Evolutionary conservation across 1,140 invertebrate species (phyloP).

Genomic region (Steinernema khuongi): DNA sequence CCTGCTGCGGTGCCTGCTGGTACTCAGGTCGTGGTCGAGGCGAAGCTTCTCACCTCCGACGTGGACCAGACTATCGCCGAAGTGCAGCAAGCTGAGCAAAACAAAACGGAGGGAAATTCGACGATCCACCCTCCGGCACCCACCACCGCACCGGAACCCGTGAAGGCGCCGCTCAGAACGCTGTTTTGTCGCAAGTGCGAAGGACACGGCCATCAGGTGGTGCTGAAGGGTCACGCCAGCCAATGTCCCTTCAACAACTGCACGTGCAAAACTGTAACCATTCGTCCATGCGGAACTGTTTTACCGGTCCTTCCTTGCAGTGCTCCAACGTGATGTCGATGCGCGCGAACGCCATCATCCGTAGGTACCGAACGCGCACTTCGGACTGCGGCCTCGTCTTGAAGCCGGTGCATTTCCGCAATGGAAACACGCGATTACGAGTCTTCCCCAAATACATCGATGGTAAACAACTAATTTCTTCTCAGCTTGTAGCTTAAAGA

Average conservation of each 20-base stretch:
- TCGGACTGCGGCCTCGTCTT: slow-evolving; percentile 54
- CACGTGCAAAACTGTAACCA: slow-evolving; percentile 52
- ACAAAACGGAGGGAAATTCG: slow-evolving; percentile 17
- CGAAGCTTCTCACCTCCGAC: slow-evolving; percentile 56
- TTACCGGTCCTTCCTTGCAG: slow-evolving; percentile 30
- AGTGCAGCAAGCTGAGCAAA: slow-evolving; percentile 39
- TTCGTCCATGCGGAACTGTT: background rate
- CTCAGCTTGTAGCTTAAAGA: too few relatives aligned
- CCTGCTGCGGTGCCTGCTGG: slow-evolving; percentile 52
- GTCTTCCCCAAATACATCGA: slow-evolving; percentile 58
- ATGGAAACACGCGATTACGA: slow-evolving; percentile 53
- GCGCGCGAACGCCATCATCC: slow-evolving; percentile 56
- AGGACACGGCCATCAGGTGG: slow-evolving; percentile 51
- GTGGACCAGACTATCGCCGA: slow-evolving; percentile 57
- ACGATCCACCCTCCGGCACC: slow-evolving; percentile 23
- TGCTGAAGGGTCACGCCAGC: slow-evolving; percentile 53
- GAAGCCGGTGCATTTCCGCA: slow-evolving; percentile 57
- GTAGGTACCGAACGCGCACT: slow-evolving; percentile 54
- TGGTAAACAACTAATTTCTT: slow-evolving; percentile 33
- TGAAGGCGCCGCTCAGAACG: slow-evolving; percentile 39
- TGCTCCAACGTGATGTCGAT: slow-evolving; percentile 58
- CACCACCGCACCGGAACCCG: background rate
- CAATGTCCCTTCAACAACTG: slow-evolving; percentile 56
- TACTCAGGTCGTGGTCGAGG: slow-evolving; percentile 56
- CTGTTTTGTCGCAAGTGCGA: slow-evolving; percentile 58